Conservation (phyloP, 1,140 invertebrate genomes). For the Spodoptera litura region DNA sequence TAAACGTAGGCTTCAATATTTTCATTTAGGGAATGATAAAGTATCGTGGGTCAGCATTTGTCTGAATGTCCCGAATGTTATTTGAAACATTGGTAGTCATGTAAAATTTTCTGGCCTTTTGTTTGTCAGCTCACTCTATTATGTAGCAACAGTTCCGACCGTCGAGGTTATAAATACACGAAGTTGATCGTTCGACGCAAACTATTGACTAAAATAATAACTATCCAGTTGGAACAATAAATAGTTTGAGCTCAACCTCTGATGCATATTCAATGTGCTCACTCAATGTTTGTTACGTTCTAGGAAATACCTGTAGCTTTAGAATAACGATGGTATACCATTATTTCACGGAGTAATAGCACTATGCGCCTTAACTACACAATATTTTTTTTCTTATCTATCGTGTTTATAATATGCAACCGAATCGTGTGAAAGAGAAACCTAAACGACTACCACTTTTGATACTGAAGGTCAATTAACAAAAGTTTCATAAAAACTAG, state of each 20-base stretch:
- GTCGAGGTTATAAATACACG: slow-evolving; percentile 19
- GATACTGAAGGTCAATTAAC: too few species aligned
- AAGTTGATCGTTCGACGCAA: background rate
- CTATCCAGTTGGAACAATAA: slow-evolving; percentile 12
- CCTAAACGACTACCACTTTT: too few species aligned
- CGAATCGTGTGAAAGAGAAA: too few species aligned
- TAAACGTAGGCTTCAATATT: slow-evolving; percentile 40
- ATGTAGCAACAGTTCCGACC: background rate
- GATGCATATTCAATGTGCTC: slow-evolving; percentile 20
- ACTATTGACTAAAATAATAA: slow-evolving; percentile 29
- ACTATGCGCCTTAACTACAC: background rate
- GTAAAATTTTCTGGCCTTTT: background rate
- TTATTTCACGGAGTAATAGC: background rate
- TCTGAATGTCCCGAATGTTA: background rate
- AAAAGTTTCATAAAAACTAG: too few species aligned
- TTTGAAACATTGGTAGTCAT: background rate
- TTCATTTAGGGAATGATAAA: slow-evolving; percentile 20
- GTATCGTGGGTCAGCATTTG: slow-evolving; percentile 13
- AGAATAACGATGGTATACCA: background rate
- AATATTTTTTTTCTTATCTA: too few species aligned
- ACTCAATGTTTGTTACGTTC: background rate
- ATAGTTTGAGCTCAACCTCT: background rate
- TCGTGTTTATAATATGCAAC: too few species aligned
- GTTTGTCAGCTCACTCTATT: slow-evolving; percentile 18
- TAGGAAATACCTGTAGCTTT: background rate